Evolutionary conservation across 2,888 invertebrate species (phyloP), one percentile per base, ranked within the genome.

Genomic region (Liopterus haemorrhoidalis): DNA sequence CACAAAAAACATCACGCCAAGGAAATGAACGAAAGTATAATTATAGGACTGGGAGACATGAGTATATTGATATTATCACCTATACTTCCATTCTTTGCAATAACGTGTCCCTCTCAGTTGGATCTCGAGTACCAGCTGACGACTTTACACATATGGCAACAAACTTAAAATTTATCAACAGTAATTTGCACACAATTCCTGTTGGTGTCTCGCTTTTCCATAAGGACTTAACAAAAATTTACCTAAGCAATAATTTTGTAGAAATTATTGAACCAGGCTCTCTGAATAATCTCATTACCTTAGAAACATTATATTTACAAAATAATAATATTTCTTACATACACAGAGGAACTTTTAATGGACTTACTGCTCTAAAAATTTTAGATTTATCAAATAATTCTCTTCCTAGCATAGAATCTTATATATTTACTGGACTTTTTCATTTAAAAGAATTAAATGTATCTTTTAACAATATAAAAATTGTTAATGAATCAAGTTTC

Each of bases 331-430:
- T 85, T 18, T 64, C 70, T 48, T 56, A 57, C 1, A 53, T 86
- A 28, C 78, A 82, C 0, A 70, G 70, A 11, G 74, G 82, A 58
- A 62, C 81, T 12, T 78, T 85, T 54, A 69, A 68, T 49, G 74
- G 77, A 51, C 78, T 80, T 1, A 61, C 64, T 12, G 1, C n/a
- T 54, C 65, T 85, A 24, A 71, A 74, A 53, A 71, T 71, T 43
- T 70, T 85, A 40, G 81, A 83, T 64, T 67, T 85, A 54, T 80
- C 78, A 38, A 72, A 74, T 56, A 87, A 86, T 62, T 73, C 78
- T 45, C 68, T 88, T 57, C 70, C 71, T 33, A 68, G 71, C 54
- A 68, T 85, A 57, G 74, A 78, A 22, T 67, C 70, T 2, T 76
- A 73, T 42, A 67, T 79, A 36, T 85, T 86, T 61, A 70, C 72